Conservation (phyloP, 1,140 invertebrate genomes). For the Scylla paramamosain region DNA sequence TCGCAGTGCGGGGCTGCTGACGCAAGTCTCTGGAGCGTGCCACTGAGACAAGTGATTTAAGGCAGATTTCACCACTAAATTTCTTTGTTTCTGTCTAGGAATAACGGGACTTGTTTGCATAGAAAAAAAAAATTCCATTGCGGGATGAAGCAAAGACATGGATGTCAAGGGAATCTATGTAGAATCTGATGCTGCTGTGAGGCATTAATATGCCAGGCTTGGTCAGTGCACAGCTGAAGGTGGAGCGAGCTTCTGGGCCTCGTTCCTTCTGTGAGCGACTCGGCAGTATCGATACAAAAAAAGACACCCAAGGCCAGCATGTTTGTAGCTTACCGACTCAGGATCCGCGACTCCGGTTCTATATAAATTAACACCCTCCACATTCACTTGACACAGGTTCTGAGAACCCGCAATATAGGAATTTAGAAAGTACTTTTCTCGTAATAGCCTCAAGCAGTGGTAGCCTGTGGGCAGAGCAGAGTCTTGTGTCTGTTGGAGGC, state of each 20-base stretch:
- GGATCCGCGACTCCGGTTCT: neutral
- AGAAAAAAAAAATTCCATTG: too few relatives aligned
- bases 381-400: neutral
- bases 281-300: conserved; percentile 8
- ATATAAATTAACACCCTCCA: neutral
- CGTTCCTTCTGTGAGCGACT: neutral
- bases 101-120: neutral
- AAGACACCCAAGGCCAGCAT: conserved; percentile 46
- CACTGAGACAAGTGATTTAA: neutral
- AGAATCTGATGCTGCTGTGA: too few relatives aligned
- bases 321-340: conserved; percentile 22
- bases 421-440: too few relatives aligned
- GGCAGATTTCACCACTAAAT: neutral
- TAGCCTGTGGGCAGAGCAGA: too few relatives aligned
- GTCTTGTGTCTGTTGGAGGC: too few relatives aligned
- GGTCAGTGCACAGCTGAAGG: neutral
- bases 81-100: neutral
- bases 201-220: too few relatives aligned
- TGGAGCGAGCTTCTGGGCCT: neutral
- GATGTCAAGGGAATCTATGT: neutral
- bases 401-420: too few relatives aligned
- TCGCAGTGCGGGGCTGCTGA: neutral
- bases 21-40: neutral
- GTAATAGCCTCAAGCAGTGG: too few relatives aligned
- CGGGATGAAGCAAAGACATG: neutral